phyloP scores from a whole-genome alignment of 2,888 invertebrate genomes.

The Drosophila colorata region DNA sequence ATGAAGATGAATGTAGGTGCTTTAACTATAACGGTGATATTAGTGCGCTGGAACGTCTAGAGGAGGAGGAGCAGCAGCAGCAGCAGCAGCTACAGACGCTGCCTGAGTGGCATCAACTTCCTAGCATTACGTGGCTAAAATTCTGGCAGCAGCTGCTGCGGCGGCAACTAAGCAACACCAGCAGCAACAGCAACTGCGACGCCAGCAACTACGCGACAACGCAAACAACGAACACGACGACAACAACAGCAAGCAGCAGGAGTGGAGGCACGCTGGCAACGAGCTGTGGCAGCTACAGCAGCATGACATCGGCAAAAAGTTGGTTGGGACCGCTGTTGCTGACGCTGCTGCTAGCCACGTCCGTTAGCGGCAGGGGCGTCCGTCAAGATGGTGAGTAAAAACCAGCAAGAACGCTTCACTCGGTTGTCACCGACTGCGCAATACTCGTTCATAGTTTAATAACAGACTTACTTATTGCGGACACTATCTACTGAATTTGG shows the following conservation, averaged over 20 bases:
- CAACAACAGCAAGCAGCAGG: slow-evolving; percentile 16
- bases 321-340: slow-evolving; percentile 73
- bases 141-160: slow-evolving; percentile 72
- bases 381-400: slow-evolving; percentile 84
- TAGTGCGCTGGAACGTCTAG: slow-evolving; percentile 68
- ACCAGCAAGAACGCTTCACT: no score
- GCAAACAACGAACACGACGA: slow-evolving; percentile 45
- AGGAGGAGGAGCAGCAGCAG: slow-evolving; percentile 3
- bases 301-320: slow-evolving; percentile 72
- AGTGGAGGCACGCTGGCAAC: slow-evolving; percentile 18
- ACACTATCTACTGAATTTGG: no score
- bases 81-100: slow-evolving; percentile 23
- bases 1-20: slow-evolving; percentile 82
- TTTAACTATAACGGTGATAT: slow-evolving; percentile 83
- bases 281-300: slow-evolving; percentile 34
- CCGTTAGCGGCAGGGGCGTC: slow-evolving; percentile 82
- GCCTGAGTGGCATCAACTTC: slow-evolving; percentile 58
- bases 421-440: no score
- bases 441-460: no score
- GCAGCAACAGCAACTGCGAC: slow-evolving; percentile 29
- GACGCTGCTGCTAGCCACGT: slow-evolving; percentile 78
- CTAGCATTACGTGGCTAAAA: slow-evolving; percentile 77
- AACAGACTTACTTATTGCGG: no score
- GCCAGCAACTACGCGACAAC: slow-evolving; percentile 40
- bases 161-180: slow-evolving; percentile 34